Percentiles rank a stretch among this genome's conserved stretches.
Conservation (phyloP, 2,888 invertebrate genomes). For the Nesidiocoris tenuis region DNA sequence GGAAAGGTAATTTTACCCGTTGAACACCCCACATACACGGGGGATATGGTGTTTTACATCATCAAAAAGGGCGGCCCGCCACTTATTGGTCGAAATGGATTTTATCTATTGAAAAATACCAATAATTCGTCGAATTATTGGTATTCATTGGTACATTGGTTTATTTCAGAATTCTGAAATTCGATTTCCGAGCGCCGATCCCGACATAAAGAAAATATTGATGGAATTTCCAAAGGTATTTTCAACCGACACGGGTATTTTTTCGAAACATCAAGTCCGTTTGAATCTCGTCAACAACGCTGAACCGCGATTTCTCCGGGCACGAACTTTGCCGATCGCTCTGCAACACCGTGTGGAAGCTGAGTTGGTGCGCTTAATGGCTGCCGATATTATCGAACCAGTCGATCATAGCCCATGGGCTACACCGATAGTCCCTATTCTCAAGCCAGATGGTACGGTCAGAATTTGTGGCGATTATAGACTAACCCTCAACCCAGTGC, state of each 20-base stretch:
- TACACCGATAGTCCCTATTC: constrained; percentile 53
- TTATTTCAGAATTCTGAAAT: too few relatives aligned
- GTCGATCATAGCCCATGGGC: too few relatives aligned
- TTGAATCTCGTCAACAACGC: not conserved
- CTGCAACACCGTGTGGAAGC: not conserved
- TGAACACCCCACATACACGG: not conserved
- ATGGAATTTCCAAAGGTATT: too few relatives aligned
- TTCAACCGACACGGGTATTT: not conserved
- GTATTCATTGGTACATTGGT: too few relatives aligned
- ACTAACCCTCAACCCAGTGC: constrained; percentile 52
- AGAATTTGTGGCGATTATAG: constrained; percentile 54
- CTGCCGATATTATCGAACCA: too few relatives aligned
- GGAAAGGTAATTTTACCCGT: not conserved
- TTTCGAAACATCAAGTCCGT: not conserved
- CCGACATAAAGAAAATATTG: not conserved
- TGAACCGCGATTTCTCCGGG: not conserved
- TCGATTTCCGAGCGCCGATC: not conserved
- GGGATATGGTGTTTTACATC: not conserved
- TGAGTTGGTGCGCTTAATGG: not conserved
- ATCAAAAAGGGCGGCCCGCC: not conserved
- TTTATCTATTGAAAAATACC: not conserved
- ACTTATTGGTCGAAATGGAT: not conserved
- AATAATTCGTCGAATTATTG: not conserved
- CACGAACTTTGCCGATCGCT: not conserved
- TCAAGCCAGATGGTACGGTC: constrained; percentile 52